A percentile compares a stretch with the other conserved stretches of the same genome.
phyloP scores from a whole-genome alignment of 2,888 invertebrate genomes.

The Drosophila pullipes region DNA sequence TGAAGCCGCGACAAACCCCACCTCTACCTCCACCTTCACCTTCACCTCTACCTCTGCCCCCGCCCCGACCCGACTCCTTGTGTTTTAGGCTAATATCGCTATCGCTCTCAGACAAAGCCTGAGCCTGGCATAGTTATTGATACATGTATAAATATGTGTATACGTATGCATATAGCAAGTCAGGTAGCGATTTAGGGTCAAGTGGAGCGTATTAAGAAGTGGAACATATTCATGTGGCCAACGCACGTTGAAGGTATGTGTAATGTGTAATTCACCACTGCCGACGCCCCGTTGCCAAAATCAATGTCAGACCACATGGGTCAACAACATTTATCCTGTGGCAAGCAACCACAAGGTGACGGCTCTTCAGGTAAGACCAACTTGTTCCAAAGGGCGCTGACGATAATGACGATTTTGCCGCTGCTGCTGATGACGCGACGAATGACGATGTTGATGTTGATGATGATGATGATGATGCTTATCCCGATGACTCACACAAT shows the following conservation, averaged over 20 bases:
- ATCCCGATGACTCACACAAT: constrained; percentile 81
- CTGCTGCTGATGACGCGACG: neutral
- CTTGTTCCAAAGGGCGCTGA: constrained; percentile 4
- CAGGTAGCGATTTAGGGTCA: constrained; percentile 61
- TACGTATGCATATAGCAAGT: neutral
- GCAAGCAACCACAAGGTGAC: constrained; percentile 55
- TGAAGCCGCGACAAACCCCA: neutral
- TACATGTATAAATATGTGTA: neutral
- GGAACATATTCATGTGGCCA: constrained; percentile 1
- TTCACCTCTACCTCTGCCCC: neutral
- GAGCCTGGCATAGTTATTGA: neutral
- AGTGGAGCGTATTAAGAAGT: constrained; percentile 40
- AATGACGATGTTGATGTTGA: neutral
- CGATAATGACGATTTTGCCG: neutral
- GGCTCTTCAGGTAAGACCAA: constrained; percentile 28
- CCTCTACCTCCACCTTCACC: neutral
- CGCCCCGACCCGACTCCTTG: constrained; percentile 19
- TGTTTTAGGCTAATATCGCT: constrained; percentile 64
- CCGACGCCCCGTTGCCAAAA: constrained; percentile 2
- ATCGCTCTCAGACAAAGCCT: constrained; percentile 9
- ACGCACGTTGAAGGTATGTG: constrained; percentile 11
- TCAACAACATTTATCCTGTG: constrained; percentile 70
- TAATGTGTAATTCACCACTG: constrained; percentile 8
- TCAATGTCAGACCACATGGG: constrained; percentile 60
- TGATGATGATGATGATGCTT: constrained; percentile 15